Percentiles rank a stretch among this genome's conserved stretches.
Conservation (phyloP, 2,113 vertebrate genomes). For the Myrmecobius fasciatus region DNA sequence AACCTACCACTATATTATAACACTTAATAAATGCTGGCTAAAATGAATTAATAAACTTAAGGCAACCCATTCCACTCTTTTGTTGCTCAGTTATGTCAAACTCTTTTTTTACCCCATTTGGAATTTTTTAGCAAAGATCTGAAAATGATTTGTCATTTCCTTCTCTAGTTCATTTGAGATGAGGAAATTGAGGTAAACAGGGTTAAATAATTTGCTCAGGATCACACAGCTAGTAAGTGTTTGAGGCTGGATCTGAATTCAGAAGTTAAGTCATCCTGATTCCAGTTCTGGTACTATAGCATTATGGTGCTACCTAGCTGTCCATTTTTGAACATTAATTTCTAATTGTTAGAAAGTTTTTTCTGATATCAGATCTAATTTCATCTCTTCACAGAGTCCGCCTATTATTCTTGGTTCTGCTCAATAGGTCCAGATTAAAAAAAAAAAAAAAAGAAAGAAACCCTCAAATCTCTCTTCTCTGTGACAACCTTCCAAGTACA, state of each 20-base stretch:
- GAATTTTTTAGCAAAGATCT: neutral
- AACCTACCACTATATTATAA: no score
- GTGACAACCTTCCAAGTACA: neutral
- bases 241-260: neutral
- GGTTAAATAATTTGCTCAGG: neutral
- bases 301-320: neutral
- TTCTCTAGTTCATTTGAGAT: neutral
- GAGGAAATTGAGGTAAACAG: neutral
- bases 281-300: no score
- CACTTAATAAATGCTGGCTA: no score
- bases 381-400: no score
- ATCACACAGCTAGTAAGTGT: neutral
- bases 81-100: neutral
- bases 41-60: no score
- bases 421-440: neutral
- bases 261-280: no score
- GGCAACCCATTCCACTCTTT: neutral
- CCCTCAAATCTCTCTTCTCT: no score
- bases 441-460: no score
- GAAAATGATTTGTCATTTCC: neutral
- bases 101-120: neutral
- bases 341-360: no score
- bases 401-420: no score
- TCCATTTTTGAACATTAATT: neutral
- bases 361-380: no score